These are phyloP conservation scores for Montifringilla adamsi DNA, from an alignment of 2,113 vertebrate species.

Conservation along the genomic window DNA sequence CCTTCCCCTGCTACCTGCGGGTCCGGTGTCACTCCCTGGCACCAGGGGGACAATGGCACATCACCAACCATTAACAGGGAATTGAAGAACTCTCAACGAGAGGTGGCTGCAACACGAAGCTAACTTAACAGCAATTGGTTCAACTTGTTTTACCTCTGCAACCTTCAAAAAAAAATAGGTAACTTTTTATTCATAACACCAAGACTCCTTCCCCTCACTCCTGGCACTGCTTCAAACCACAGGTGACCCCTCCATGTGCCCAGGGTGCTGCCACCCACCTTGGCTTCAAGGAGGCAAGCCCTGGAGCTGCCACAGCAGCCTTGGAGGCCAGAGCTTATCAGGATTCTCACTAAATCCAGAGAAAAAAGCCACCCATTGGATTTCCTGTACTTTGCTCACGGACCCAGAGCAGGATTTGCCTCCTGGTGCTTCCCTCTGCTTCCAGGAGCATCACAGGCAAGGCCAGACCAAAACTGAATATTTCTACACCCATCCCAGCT, in stretches of 20 bases:
- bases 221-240: accelerated
- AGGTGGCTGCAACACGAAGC: no score
- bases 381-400: neutral
- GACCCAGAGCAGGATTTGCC: neutral
- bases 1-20: no score
- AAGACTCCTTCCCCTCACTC: accelerated
- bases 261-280: neutral
- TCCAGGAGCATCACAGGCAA: neutral
- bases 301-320: neutral
- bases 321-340: neutral
- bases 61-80: no score
- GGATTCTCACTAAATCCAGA: neutral
- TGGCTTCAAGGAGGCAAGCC: neutral
- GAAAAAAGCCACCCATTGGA: accelerated
- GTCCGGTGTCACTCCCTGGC: no score
- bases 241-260: neutral
- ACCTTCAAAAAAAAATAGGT: no score
- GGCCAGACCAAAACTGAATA: accelerated
- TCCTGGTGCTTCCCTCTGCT: neutral
- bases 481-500: neutral
- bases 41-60: no score
- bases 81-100: no score
- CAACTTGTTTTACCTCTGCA: no score
- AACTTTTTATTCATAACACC: no score
- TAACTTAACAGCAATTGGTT: no score